Conservation (phyloP, 2,888 invertebrate species). For the Lamellibrachia satsuma region DNA sequence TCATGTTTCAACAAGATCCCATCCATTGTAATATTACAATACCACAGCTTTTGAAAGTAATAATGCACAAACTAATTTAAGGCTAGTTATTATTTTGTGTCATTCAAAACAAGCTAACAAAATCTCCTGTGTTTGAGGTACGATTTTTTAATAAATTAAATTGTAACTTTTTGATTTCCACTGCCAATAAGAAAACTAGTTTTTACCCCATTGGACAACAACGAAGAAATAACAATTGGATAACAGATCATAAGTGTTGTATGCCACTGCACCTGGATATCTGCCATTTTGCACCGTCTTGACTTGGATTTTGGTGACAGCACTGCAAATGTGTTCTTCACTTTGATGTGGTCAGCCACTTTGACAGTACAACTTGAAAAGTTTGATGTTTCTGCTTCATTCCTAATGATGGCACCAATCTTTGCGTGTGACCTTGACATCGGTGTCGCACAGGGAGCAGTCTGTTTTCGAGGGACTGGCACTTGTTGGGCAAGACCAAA, state of each 20-base stretch:
- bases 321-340: neutral
- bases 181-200: too few relatives aligned
- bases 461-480: conserved; percentile 44
- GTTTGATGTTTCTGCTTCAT: neutral
- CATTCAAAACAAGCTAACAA: too few relatives aligned
- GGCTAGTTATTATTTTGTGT: too few relatives aligned
- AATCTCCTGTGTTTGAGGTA: too few relatives aligned
- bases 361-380: neutral
- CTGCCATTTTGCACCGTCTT: neutral
- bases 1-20: too few relatives aligned
- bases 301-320: neutral
- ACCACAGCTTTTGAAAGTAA: too few relatives aligned
- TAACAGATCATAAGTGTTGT: neutral
- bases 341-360: neutral
- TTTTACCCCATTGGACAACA: too few relatives aligned
- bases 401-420: neutral
- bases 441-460: neutral
- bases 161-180: neutral
- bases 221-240: too few relatives aligned
- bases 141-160: too few relatives aligned
- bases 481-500: conserved; percentile 83
- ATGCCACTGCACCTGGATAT: neutral
- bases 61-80: too few relatives aligned
- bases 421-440: neutral
- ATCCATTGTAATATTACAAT: too few relatives aligned